Conservation (phyloP, 2,113 vertebrate species). For the Ascaphus truei region DNA sequence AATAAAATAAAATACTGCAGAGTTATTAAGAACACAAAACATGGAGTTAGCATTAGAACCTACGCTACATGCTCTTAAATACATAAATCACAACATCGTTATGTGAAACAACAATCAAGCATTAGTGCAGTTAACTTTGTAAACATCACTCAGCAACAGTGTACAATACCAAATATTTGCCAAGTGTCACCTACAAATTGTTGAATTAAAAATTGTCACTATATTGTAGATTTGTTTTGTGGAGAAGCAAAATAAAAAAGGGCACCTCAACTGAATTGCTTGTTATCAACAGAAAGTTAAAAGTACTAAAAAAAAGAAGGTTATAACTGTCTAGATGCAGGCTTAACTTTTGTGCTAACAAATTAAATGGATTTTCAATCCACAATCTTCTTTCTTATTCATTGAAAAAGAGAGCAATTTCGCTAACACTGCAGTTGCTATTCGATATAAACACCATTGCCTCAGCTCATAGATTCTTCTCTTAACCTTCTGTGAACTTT, state of each 20-base stretch:
- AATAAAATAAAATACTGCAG: not conserved
- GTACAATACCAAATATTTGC: constrained; percentile 1
- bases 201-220: not conserved
- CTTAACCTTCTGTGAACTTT: constrained; percentile 35
- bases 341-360: constrained; percentile 38
- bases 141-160: not conserved
- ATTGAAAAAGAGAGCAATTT: constrained; percentile 38
- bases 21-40: not conserved
- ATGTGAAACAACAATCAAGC: constrained; percentile 9
- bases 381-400: constrained; percentile 39
- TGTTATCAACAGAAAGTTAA: constrained; percentile 27
- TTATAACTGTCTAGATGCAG: constrained; percentile 34
- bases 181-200: constrained; percentile 6
- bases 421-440: constrained; percentile 26
- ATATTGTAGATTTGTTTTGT: not conserved
- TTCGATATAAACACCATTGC: constrained; percentile 34
- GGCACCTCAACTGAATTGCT: constrained; percentile 3
- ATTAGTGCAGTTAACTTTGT: not conserved
- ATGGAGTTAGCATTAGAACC: not conserved
- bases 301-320: constrained; percentile 24
- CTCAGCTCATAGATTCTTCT: constrained; percentile 31
- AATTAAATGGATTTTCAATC: constrained; percentile 39
- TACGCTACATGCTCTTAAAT: not conserved
- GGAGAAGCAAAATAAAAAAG: not conserved
- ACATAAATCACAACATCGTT: not conserved